Conservation (phyloP, 2,113 vertebrate species). For the Psilopsiagon aurifrons region DNA sequence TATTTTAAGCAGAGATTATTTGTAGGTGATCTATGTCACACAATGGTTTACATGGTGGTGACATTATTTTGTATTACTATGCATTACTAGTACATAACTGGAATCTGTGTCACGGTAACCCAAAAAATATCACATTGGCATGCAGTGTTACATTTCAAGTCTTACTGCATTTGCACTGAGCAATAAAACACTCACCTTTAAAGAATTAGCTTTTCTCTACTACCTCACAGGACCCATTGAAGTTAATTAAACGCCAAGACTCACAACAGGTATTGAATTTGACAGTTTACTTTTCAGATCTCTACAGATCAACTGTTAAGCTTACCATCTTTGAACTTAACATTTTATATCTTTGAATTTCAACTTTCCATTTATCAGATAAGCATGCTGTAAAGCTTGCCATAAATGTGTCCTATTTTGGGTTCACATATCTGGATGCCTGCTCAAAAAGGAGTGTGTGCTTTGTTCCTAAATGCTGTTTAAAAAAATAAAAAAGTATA, state of each 20-base stretch:
- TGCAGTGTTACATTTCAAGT: neutral
- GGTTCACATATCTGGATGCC: neutral
- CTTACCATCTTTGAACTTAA: neutral
- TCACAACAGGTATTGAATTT: neutral
- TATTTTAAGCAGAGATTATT: neutral
- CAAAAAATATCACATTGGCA: too few species aligned
- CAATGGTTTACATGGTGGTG: neutral
- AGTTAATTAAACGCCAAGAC: neutral
- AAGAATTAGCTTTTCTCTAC: neutral
- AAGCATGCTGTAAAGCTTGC: neutral
- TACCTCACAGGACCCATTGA: neutral
- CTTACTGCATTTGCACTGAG: neutral
- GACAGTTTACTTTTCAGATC: neutral
- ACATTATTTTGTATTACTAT: too few species aligned
- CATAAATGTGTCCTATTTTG: neutral
- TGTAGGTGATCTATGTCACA: neutral
- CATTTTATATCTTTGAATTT: neutral
- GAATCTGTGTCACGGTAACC: neutral
- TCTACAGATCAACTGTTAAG: neutral
- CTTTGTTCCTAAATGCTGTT: neutral
- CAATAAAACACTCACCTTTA: neutral
- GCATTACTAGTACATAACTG: neutral
- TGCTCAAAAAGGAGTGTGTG: neutral
- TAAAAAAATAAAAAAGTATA: neutral
- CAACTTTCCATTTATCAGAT: neutral